Evolutionary conservation across 1,140 invertebrate species (phyloP), one percentile per base, ranked within the genome.

Genomic region (Pseudomyrmex concolor): DNA sequence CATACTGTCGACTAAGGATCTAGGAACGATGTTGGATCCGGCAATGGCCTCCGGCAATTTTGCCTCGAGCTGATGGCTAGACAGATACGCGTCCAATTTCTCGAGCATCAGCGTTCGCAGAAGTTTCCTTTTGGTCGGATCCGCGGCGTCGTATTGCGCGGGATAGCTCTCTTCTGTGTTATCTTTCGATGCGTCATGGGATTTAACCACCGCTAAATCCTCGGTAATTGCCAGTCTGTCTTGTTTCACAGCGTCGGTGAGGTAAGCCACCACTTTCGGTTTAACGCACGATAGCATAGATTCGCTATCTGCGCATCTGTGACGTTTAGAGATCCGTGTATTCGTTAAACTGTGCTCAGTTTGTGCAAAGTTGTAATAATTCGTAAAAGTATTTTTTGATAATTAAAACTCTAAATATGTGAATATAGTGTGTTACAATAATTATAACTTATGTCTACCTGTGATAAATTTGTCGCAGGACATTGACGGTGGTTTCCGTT

Each of bases 181-280:
- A 13, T 89, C 95, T 90, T 91, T 95, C 92, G 83, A 95, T 93
- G 59, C 94, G 94, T 89, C 95, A 92, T 86, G 93, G 10, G 96
- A 96, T 84, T 95, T 96, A 3, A 97, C 95, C 55, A 97, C 95
- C 2, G 95, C 94, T 57, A 97, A 93, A 86, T 97, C 96, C 4
- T 97, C 95, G 1, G 97, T 97, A 62, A 97, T 95, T 17, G 95
- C 95, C 77, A 97, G 96, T 88, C 96, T 95, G 50, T 96, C 95
- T 86, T 96, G 95, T 81, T 96, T 95, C 34, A 95, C 93, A 3
- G 96, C 96, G 25, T 95, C 93, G 83, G 95, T 96, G 57, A 97
- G 95, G 95, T 97, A 97, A 63, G 95, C 94, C 82, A 97, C 91
- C 15, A 97, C 95, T 92, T 97, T 97, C 10, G 97, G 97, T 88